These are phyloP conservation scores for Cheilosia scutellata DNA, from an alignment of 2,888 invertebrate genomes.

Conservation along the genomic window DNA sequence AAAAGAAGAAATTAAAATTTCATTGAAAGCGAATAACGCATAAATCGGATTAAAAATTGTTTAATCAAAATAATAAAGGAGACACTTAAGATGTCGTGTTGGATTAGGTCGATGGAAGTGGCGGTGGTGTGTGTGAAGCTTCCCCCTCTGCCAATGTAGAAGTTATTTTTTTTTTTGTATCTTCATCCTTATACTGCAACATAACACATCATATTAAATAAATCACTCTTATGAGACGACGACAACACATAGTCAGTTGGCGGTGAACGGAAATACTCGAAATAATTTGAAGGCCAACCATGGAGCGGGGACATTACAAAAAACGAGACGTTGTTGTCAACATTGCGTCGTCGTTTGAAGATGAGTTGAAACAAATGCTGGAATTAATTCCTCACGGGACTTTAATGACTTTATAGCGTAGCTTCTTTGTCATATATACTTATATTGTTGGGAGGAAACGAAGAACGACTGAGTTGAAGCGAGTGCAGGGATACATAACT, in stretches of 20 bases:
- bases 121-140: neutral
- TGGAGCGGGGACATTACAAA: neutral
- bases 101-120: slow-evolving; percentile 72
- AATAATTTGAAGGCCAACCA: slow-evolving; percentile 67
- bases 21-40: slow-evolving; percentile 76
- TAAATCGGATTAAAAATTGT: slow-evolving; percentile 77
- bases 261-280: slow-evolving; percentile 70
- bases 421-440: slow-evolving; percentile 35
- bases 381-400: slow-evolving; percentile 75
- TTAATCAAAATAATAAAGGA: slow-evolving; percentile 78
- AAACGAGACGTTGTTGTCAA: slow-evolving; percentile 49
- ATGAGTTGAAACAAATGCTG: slow-evolving; percentile 75
- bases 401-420: slow-evolving; percentile 74
- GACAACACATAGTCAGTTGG: slow-evolving; percentile 47
- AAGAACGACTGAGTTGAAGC: neutral
- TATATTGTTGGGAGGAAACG: slow-evolving; percentile 35
- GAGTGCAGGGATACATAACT: slow-evolving; percentile 8
- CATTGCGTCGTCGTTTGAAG: slow-evolving; percentile 63
- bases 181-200: slow-evolving; percentile 49
- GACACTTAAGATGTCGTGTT: slow-evolving; percentile 78
- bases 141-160: neutral
- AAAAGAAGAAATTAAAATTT: slow-evolving; percentile 72
- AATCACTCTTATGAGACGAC: slow-evolving; percentile 73
- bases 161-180: slow-evolving; percentile 19
- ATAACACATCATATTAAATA: slow-evolving; percentile 70